Base-by-base conservation (phyloP, 2,888 invertebrate genomes). In the Tromatobia lineatoria region DNA sequence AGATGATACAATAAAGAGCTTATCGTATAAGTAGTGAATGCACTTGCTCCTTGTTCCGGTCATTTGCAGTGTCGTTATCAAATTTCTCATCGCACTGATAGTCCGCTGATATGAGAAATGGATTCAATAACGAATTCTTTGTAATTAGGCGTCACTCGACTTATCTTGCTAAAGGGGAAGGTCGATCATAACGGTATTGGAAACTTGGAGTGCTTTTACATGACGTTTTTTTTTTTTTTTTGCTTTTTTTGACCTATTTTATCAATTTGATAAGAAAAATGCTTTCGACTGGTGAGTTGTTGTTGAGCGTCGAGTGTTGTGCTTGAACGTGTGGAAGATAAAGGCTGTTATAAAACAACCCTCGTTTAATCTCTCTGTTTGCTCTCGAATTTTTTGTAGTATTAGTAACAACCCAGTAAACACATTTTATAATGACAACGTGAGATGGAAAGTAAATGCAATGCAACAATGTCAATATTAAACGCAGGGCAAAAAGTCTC, bases 221-320 rank as follows among this genome's bases (percentile, higher is more conserved):
- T 38, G 10, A 18, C 18, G 0, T 64, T 50, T 52, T 50, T 15
- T 50, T 29, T 29, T 11, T 4, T 64, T 50, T 52, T 50, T 15
- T 50, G 61, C 18, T 4, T 64, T 50, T 52, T 50, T 15, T 50
- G 61, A 75, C 75, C 75, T n/a, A 73, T 80, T 80, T 57, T 29
- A 57, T 78, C 25, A 54, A 74, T 77, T 64, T 47, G 42, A 70
- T 52, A 81, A 64, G 64, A 34, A 84, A 80, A 64, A 80, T 25
- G 64, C 64, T 23, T 23, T 79, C 20, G n/a, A n/a, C n/a, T n/a
- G n/a, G n/a, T n/a, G n/a, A n/a, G n/a, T n/a, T n/a, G n/a, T n/a
- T n/a, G n/a, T n/a, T n/a, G n/a, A n/a, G n/a, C n/a, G n/a, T n/a
- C n/a, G 52, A 70, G 38, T 50, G 34, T 45, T 34, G 25, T n/a